Evolutionary conservation across 2,797 vertebrate species (phyloP).

Genomic region (Echeneis naucrates): DNA sequence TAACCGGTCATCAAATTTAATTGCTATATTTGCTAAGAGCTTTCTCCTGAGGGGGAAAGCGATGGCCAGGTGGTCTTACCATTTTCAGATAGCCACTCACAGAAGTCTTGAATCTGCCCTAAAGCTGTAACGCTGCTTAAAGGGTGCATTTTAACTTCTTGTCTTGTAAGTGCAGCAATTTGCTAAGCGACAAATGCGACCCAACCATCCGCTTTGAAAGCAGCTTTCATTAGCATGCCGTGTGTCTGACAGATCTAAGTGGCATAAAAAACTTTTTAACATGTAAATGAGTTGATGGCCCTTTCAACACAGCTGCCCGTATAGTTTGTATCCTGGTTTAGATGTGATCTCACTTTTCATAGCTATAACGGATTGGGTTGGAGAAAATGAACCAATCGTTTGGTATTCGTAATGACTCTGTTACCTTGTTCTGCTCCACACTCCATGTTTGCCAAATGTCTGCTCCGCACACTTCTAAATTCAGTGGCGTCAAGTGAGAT

Average conservation of each 20-base stretch:
- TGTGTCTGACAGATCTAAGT: not conserved
- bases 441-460: constrained; percentile 3
- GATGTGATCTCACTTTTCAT: not conserved
- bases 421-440: not conserved
- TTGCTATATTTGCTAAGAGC: not conserved
- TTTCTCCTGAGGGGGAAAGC: not conserved
- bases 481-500: constrained; percentile 38
- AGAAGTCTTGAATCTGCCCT: no score
- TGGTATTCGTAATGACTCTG: not conserved
- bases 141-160: no score
- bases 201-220: no score
- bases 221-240: constrained; percentile 1
- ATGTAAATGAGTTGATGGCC: not conserved
- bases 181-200: no score
- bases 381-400: not conserved
- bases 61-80: no score
- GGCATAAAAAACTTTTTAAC: not conserved
- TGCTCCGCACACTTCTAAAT: constrained; percentile 7
- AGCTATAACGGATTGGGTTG: not conserved
- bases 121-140: no score
- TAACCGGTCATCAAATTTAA: not conserved
- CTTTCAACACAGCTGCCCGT: not conserved
- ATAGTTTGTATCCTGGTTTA: not conserved
- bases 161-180: no score
- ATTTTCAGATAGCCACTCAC: no score